Evolutionary conservation across 1,140 invertebrate genomes (phyloP), one percentile per base, ranked within the genome.

Genomic region (Eriocheir sinensis): DNA sequence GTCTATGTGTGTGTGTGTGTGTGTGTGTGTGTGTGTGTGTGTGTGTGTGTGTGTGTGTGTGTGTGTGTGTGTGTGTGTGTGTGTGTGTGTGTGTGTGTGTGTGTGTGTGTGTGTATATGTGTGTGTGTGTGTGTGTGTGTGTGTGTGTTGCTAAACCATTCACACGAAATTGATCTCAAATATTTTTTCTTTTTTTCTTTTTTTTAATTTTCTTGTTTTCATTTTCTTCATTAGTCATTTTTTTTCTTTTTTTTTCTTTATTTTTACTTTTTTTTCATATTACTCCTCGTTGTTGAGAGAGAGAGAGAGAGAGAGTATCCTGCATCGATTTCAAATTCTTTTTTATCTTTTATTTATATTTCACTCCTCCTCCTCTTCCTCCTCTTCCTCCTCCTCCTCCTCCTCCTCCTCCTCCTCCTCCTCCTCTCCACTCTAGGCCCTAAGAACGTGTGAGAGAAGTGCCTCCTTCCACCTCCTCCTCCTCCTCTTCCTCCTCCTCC

Each of bases 51-150:
- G 48, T 72, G 60, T n/a, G n/a, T n/a, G n/a, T n/a, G n/a, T n/a
- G n/a, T n/a, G n/a, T n/a, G n/a, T n/a, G n/a, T n/a, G n/a, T n/a
- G n/a, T n/a, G n/a, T n/a, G n/a, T 72, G 27, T 72, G 27, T 85
- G 38, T 85, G 38, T 85, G 38, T 85, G 38, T 85, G 38, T 85
- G 38, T 85, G 38, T 85, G 38, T 85, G 38, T 85, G 38, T 85
- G 38, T 85, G 38, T 38, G 27, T 85, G 38, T 85, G 38, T 85
- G 38, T 85, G 38, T 85, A 34, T 85, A 27, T 85, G 36, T 72
- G 53, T 72, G 21, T 72, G 15, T 86, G 34, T 41, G 34, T 86
- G 27, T 86, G 9, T 32, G 53, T 21, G 0, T 72, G 60, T 72
- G 12, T n/a, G 60, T n/a, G 12, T 86, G 36, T 86, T 32, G 21